Conservation (phyloP, 1,140 invertebrate species). For the Hyposmocoma kahamanoa region DNA sequence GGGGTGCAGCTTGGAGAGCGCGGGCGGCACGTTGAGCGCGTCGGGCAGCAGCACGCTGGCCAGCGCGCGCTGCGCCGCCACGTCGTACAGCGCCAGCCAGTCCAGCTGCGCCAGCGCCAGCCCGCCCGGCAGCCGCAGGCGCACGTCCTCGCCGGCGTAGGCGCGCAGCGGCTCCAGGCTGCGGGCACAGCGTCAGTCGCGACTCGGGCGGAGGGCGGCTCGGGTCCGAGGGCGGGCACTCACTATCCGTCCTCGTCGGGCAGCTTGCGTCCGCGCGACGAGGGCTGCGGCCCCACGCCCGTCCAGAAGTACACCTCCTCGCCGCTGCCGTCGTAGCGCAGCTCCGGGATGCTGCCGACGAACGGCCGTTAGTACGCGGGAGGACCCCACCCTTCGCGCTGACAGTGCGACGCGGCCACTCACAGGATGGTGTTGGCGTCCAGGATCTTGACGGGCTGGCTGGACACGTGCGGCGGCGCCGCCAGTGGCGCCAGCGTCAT, state of each 20-base stretch:
- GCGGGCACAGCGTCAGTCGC: neutral
- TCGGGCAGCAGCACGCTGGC: constrained; percentile 87
- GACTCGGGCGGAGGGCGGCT: neutral
- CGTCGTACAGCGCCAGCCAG: constrained; percentile 83
- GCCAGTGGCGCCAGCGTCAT: constrained; percentile 83
- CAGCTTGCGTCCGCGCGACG: constrained; percentile 84
- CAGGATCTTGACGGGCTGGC: constrained; percentile 79
- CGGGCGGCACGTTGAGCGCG: constrained; percentile 89
- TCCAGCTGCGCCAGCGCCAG: constrained; percentile 88
- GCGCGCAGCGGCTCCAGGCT: constrained; percentile 51
- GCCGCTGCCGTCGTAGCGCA: constrained; percentile 85
- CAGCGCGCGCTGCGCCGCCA: constrained; percentile 78
- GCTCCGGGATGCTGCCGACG: constrained; percentile 76
- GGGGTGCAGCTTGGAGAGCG: constrained; percentile 85
- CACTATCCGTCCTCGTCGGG: constrained; percentile 95
- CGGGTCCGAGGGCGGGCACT: constrained; percentile 70
- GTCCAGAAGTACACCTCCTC: constrained; percentile 90
- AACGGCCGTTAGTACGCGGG: neutral
- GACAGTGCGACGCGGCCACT: too few relatives aligned
- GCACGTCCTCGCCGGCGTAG: constrained; percentile 85
- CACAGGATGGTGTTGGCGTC: constrained; percentile 86
- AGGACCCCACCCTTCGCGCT: too few relatives aligned
- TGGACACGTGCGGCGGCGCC: constrained; percentile 81
- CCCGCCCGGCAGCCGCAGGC: constrained; percentile 86
- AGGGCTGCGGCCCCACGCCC: constrained; percentile 90